Evolutionary conservation across 1,140 invertebrate genomes (phyloP).

Genomic region (Formica exsecta): DNA sequence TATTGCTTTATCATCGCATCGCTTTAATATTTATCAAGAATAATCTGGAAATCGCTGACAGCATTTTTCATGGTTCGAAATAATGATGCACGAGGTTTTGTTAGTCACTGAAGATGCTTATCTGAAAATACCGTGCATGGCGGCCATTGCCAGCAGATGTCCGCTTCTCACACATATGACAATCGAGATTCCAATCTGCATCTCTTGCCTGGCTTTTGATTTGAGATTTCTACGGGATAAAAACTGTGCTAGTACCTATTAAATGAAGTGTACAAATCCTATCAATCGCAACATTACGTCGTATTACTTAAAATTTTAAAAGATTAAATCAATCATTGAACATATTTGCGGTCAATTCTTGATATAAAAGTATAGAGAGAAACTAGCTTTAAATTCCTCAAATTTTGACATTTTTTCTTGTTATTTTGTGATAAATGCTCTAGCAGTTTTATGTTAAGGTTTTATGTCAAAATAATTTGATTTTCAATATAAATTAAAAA

Average conservation of each 20-base stretch:
- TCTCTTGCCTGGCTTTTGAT: constrained; percentile 57
- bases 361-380: not conserved
- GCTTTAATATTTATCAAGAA: constrained; percentile 34
- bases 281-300: not conserved
- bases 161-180: constrained; percentile 77
- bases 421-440: not conserved
- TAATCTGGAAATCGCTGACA: constrained; percentile 62
- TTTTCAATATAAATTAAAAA: no score
- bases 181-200: constrained; percentile 76
- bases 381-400: not conserved
- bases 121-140: constrained; percentile 72
- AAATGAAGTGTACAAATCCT: constrained; percentile 10
- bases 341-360: not conserved
- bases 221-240: constrained; percentile 58
- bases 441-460: not conserved
- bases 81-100: constrained; percentile 78
- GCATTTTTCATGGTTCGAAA: constrained; percentile 64
- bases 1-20: constrained; percentile 28
- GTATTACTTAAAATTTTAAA: not conserved
- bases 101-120: constrained; percentile 77
- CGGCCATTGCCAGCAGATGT: constrained; percentile 79
- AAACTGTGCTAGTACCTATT: not conserved
- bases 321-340: not conserved
- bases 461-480: not conserved
- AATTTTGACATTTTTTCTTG: not conserved